A percentile compares a stretch with the other conserved stretches of the same genome.
Conservation (phyloP, 1,140 invertebrate species). For the Drosophila sulfurigaster region DNA sequence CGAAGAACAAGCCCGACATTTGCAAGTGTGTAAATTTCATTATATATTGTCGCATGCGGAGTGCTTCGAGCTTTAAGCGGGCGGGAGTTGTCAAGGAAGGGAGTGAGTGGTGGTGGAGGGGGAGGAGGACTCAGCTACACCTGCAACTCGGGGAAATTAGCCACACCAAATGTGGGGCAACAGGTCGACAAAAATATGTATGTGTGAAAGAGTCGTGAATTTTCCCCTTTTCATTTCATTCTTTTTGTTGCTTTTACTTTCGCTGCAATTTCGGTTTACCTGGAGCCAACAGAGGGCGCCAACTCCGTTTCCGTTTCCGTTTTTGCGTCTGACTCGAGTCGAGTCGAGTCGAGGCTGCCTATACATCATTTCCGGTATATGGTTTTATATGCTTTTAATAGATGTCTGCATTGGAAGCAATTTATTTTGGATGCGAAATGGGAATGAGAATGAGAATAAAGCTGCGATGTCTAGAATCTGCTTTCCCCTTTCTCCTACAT, state of each 20-base stretch:
- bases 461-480: constrained; percentile 19
- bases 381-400: constrained; percentile 80
- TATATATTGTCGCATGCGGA: constrained; percentile 56
- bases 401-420: constrained; percentile 78
- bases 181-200: constrained; percentile 56
- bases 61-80: not conserved
- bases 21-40: constrained; percentile 80
- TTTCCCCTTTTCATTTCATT: not conserved
- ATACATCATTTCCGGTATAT: constrained; percentile 80
- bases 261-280: constrained; percentile 39
- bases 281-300: constrained; percentile 2
- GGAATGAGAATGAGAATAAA: constrained; percentile 22
- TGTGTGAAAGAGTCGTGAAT: constrained; percentile 10
- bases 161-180: constrained; percentile 71
- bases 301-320: constrained; percentile 3
- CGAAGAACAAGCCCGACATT: constrained; percentile 45
- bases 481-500: not conserved
- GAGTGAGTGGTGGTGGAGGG: not conserved
- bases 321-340: not conserved
- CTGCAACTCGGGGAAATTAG: constrained; percentile 71
- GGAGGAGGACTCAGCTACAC: constrained; percentile 33
- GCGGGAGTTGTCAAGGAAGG: not conserved
- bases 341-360: constrained; percentile 24
- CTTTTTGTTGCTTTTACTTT: constrained; percentile 52
- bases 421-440: constrained; percentile 63